phyloP scores from a whole-genome alignment of 2,797 vertebrate species.

The Rhabdophis nuchalis region DNA sequence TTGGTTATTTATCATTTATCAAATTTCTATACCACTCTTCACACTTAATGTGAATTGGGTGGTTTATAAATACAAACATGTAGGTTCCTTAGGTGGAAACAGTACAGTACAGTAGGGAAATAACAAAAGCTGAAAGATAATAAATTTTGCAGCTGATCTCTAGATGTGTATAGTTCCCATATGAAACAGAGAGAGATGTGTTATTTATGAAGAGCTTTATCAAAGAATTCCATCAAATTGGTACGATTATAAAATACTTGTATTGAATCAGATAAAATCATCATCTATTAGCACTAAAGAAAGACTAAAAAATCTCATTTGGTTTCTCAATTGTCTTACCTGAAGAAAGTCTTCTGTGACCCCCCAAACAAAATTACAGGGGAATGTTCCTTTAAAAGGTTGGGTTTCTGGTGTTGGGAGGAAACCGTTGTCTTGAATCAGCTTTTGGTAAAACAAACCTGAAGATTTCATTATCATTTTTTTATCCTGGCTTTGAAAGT shows the following conservation, averaged over 20 bases:
- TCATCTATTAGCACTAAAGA: neutral
- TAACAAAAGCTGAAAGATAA: neutral
- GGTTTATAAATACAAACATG: neutral
- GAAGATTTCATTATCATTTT: slow-evolving; percentile 91
- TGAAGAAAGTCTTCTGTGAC: slow-evolving; percentile 88
- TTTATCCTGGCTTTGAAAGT: slow-evolving; percentile 88
- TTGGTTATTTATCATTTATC: neutral
- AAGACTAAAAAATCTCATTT: slow-evolving; percentile 20
- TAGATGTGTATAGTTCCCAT: neutral
- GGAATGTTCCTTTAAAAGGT: slow-evolving; percentile 81
- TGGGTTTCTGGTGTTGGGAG: slow-evolving; percentile 86
- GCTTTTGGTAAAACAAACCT: slow-evolving; percentile 87
- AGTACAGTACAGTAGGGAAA: slow-evolving; percentile 27
- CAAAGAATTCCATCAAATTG: neutral
- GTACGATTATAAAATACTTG: neutral
- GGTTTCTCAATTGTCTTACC: slow-evolving; percentile 71
- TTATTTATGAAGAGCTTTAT: neutral
- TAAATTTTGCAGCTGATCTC: neutral
- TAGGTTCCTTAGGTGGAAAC: neutral
- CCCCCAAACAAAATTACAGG: slow-evolving; percentile 92
- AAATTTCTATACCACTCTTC: neutral
- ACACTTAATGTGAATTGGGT: neutral
- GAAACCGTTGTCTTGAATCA: slow-evolving; percentile 92
- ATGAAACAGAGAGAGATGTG: neutral
- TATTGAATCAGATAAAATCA: slow-evolving; percentile 10